Conservation (phyloP, 1,140 invertebrate species). For the Metopolophium dirhodum region DNA sequence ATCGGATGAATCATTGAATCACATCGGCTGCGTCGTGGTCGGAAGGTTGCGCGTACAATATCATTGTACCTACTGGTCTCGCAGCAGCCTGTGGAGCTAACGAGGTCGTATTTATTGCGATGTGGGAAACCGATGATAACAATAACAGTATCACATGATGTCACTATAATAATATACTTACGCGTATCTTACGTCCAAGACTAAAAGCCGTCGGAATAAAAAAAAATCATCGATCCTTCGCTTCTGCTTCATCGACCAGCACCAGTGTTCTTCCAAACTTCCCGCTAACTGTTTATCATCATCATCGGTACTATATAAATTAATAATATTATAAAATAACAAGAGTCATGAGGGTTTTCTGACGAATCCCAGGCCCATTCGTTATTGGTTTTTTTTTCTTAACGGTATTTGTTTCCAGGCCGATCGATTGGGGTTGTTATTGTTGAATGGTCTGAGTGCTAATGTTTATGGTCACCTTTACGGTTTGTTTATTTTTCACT, state of each 20-base stretch:
- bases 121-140: neutral
- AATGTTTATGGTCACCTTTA: no score
- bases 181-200: neutral
- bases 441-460: no score
- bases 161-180: neutral
- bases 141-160: neutral
- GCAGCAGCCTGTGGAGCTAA: neutral
- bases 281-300: no score
- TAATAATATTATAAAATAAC: no score
- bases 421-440: no score
- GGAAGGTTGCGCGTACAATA: neutral
- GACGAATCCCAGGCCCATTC: neutral
- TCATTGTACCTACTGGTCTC: neutral
- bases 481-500: neutral
- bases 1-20: neutral
- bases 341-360: neutral
- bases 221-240: neutral
- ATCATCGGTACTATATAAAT: no score
- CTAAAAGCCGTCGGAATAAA: neutral
- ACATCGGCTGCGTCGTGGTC: neutral
- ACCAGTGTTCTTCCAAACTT: neutral
- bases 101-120: neutral
- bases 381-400: neutral
- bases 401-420: no score
- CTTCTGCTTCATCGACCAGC: neutral